Conservation (phyloP, 2,113 vertebrate species). For the Antechinus stuartii region DNA sequence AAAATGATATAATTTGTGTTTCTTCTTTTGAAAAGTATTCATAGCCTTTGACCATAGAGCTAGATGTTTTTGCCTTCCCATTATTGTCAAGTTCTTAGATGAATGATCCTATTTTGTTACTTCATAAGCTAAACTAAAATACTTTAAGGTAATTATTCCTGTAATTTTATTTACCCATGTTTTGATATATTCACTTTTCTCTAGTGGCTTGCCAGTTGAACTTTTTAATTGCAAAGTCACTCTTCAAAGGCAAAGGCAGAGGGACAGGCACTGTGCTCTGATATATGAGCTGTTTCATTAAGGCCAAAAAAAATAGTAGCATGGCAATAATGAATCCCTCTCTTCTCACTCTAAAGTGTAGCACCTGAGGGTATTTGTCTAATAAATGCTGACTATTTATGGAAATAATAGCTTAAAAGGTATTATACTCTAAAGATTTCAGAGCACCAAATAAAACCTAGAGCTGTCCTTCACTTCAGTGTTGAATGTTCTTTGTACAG, state of each 20-base stretch:
- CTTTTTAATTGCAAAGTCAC: constrained; percentile 47
- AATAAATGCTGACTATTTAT: background rate
- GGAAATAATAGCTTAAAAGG: background rate
- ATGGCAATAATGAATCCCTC: background rate
- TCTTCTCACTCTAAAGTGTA: constrained; percentile 29
- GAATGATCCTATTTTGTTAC: constrained; percentile 60
- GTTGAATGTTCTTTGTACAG: background rate
- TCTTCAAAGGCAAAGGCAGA: background rate
- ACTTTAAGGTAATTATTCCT: constrained; percentile 56
- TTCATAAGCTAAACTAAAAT: constrained; percentile 63
- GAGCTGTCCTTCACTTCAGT: background rate
- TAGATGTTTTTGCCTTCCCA: constrained; percentile 46
- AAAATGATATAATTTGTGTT: background rate
- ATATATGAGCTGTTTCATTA: constrained; percentile 43
- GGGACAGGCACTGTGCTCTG: background rate
- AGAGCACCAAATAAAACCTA: background rate
- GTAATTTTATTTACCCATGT: constrained; percentile 45
- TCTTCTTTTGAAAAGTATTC: background rate
- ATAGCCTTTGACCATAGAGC: background rate
- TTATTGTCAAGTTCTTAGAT: constrained; percentile 42
- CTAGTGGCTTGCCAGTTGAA: constrained; percentile 8
- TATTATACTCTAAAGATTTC: constrained; percentile 10
- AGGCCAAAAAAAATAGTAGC: background rate
- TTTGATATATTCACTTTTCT: constrained; percentile 49
- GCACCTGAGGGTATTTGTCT: constrained; percentile 29